Evolutionary conservation across 2,113 vertebrate species (phyloP).

Genomic region (Uropsilus gracilis): DNA sequence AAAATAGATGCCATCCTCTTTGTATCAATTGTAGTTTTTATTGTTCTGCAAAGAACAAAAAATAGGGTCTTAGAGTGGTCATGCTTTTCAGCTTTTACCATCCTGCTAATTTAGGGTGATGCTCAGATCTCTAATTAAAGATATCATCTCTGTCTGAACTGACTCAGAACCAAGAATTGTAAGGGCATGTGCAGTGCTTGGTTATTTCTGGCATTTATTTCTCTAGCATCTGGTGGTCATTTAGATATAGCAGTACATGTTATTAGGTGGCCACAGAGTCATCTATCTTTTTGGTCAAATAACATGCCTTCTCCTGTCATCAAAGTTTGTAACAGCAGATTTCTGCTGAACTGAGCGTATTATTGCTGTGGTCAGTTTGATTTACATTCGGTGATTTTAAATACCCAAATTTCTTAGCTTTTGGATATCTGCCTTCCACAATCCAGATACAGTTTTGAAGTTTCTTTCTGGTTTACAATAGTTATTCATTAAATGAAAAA

Average conservation of each 20-base stretch:
- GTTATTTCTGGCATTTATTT: neutral
- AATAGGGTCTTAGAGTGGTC: neutral
- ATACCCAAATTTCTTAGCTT: neutral
- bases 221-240: neutral
- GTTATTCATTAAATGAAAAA: neutral
- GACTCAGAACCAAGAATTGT: neutral
- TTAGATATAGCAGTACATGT: neutral
- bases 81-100: neutral
- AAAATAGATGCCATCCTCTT: constrained; percentile 13
- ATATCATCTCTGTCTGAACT: neutral
- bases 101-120: neutral
- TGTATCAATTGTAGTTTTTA: constrained; percentile 32
- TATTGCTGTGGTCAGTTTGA: neutral
- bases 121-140: neutral
- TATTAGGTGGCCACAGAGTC: neutral
- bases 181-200: neutral
- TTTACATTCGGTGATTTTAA: constrained; percentile 1
- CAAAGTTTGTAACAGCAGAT: neutral
- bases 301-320: neutral
- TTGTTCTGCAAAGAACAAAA: constrained; percentile 43
- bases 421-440: neutral
- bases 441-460: neutral
- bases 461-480: neutral
- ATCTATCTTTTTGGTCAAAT: neutral
- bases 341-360: neutral